Conservation (phyloP, 2,888 invertebrate genomes). For the Rotaria sp. region DNA sequence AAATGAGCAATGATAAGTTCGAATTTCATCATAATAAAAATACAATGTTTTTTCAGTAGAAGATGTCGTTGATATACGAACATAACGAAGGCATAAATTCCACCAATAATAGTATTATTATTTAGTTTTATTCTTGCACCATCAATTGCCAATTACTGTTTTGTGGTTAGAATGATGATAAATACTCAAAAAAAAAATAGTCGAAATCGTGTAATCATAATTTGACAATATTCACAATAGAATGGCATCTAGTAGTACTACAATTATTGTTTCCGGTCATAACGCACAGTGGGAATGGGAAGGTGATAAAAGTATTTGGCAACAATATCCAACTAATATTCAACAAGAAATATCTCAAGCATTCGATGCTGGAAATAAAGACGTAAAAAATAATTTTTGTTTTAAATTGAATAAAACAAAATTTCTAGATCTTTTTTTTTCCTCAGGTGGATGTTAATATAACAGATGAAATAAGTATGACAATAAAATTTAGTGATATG, state of each 20-base stretch:
- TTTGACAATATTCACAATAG: neutral
- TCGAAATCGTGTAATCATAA: neutral
- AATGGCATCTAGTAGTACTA: neutral
- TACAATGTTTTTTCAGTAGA: neutral
- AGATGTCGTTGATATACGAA: neutral
- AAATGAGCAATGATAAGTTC: neutral
- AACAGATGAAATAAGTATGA: neutral
- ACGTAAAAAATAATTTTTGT: neutral
- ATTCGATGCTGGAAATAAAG: neutral
- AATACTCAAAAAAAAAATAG: neutral
- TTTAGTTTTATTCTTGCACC: neutral
- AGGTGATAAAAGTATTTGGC: constrained; percentile 21
- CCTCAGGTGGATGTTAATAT: neutral
- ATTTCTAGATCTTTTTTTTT: neutral
- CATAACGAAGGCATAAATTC: neutral
- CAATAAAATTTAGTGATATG: neutral
- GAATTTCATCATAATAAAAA: neutral
- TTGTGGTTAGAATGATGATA: neutral
- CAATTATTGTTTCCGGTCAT: neutral
- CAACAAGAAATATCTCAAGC: neutral
- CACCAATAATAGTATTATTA: neutral
- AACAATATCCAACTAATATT: neutral
- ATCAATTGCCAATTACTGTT: neutral
- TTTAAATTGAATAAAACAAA: too few relatives aligned
- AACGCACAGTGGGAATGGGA: constrained; percentile 14